Evolutionary conservation across 2,888 invertebrate genomes (phyloP), one percentile per base, ranked within the genome.

Genomic region (Trachelus iudaicus): DNA sequence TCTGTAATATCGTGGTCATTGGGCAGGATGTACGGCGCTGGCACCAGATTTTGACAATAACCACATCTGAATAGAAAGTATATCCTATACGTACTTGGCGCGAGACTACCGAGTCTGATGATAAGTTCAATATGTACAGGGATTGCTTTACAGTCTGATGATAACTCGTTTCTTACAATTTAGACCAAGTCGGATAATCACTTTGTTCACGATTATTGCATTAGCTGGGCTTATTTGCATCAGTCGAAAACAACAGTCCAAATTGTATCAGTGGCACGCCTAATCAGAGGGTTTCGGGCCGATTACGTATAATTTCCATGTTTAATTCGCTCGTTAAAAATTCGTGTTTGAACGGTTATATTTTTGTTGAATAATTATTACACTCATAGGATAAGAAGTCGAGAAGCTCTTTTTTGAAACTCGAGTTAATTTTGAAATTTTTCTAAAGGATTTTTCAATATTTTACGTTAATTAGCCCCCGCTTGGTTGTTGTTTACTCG

Each of bases 381-480:
- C 23, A 56, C 56, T 6, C 56, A 0, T 56, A 9, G 23, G 6
- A 56, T 9, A 56, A 56, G 23, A 56, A 56, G 9, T 56, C 23
- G 23, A 56, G 40, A 40, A 15, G 56, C 9, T 56, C 56, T 9
- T 56, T 56, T 2, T 56, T 23, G 23, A 23, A 56, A 56, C 2
- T 56, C 23, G 56, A 56, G 56, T 56, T 9, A 9, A 56, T 56
- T 56, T 56, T 56, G 2, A 56, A 23, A 23, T 56, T 56, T 56
- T 23, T 23, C 1, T 56, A 23, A 56, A 56, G 23, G 56, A 23
- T 56, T 15, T 9, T 56, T 56, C 23, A 79, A 81, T 83, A 83
- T 83, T 85, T 85, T 84, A 84, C 85, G 82, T 85, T 85, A 85
- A 85, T 85, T 85, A 85, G 80, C 80, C 73, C 75, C 69, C 71